These are phyloP conservation scores for Eledona agricola DNA, from an alignment of 2,888 invertebrate genomes.

Conservation along the genomic window DNA sequence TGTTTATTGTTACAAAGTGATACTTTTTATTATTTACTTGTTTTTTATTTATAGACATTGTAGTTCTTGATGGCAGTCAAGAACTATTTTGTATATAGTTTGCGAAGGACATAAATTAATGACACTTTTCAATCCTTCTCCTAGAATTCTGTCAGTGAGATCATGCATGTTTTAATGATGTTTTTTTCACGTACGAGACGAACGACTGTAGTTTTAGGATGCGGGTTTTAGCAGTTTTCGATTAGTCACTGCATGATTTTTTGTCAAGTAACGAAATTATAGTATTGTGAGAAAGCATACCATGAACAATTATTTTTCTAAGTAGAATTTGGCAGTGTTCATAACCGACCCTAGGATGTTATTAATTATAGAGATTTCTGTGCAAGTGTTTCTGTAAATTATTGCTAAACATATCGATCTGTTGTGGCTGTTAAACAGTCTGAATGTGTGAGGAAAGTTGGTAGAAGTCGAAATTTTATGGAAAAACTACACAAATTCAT, in stretches of 20 bases:
- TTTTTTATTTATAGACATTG: slow-evolving; percentile 57
- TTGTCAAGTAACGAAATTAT: slow-evolving; percentile 7
- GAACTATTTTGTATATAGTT: slow-evolving; percentile 52
- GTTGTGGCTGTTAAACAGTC: slow-evolving; percentile 50
- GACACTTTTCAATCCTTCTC: slow-evolving; percentile 45
- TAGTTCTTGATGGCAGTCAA: slow-evolving; percentile 42
- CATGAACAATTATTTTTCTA: slow-evolving; percentile 33
- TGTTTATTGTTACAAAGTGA: slow-evolving; percentile 61
- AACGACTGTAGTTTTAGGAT: slow-evolving; percentile 22
- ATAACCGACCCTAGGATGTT: slow-evolving; percentile 36
- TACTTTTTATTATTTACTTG: slow-evolving; percentile 59
- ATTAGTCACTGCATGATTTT: slow-evolving; percentile 14
- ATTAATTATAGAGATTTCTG: slow-evolving; percentile 44
- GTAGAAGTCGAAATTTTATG: slow-evolving; percentile 37
- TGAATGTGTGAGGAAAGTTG: slow-evolving; percentile 40
- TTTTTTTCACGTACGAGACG: slow-evolving; percentile 18
- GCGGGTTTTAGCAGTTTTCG: slow-evolving; percentile 12
- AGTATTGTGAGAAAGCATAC: slow-evolving; percentile 23
- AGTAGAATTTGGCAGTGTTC: slow-evolving; percentile 20
- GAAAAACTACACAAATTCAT: slow-evolving; percentile 35
- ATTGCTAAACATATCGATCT: slow-evolving; percentile 52
- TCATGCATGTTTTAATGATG: slow-evolving; percentile 44
- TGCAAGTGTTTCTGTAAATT: slow-evolving; percentile 47
- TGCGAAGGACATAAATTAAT: slow-evolving; percentile 45
- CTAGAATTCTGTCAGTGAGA: slow-evolving; percentile 58